Percentiles rank a stretch among this genome's conserved stretches.
Conservation (phyloP, 2,113 vertebrate genomes). For the Oreotrochilus melanogaster region DNA sequence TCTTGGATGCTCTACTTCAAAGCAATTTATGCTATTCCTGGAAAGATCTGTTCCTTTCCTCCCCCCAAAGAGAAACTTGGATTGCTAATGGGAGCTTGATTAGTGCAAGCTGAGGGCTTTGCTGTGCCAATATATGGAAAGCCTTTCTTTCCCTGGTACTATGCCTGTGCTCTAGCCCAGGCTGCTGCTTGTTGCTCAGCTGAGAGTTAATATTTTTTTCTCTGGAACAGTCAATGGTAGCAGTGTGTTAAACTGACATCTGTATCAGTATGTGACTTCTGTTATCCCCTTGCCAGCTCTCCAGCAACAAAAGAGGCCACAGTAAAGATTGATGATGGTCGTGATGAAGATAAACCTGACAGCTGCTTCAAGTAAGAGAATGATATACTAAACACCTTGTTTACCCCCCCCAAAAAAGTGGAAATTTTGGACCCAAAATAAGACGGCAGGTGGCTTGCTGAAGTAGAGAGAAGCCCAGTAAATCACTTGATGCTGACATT, state of each 20-base stretch:
- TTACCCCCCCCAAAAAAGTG: background rate
- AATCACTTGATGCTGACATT: background rate
- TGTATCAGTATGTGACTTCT: background rate
- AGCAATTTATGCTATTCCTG: background rate
- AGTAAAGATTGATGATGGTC: constrained; percentile 87
- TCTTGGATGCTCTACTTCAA: background rate
- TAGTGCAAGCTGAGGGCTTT: background rate
- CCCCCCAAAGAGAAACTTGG: background rate
- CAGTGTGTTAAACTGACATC: background rate
- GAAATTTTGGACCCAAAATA: background rate
- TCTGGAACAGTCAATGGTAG: background rate
- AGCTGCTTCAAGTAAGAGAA: constrained; percentile 82
- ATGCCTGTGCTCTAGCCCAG: background rate
- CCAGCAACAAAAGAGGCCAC: constrained; percentile 75
- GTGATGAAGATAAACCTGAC: constrained; percentile 72
- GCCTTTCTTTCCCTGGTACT: background rate
- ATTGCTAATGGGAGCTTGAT: background rate
- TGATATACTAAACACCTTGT: background rate
- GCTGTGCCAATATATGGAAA: background rate
- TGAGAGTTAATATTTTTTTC: background rate
- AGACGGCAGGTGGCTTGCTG: background rate
- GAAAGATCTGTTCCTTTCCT: background rate
- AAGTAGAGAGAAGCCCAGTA: background rate
- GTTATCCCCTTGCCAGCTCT: constrained; percentile 57
- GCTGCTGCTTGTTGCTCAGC: background rate